Percentiles rank a stretch among this genome's conserved stretches.
These are phyloP conservation scores for Epinephelus cyanopodus DNA, from an alignment of 2,113 vertebrate species.

Conservation along the genomic window DNA sequence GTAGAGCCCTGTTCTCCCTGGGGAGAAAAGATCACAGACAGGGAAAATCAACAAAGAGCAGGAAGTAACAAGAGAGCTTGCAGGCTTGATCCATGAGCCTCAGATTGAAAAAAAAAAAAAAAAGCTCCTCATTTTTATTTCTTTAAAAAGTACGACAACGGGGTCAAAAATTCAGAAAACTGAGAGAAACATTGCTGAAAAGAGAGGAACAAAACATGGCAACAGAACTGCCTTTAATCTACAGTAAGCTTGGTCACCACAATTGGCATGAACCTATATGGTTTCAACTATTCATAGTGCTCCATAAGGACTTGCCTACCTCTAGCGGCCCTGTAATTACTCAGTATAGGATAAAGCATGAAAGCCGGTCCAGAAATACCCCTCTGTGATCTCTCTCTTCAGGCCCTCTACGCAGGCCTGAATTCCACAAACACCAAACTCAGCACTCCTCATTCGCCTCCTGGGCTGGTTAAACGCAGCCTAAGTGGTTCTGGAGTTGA, in stretches of 20 bases:
- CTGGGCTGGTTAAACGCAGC: constrained; percentile 35
- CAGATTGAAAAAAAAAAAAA: background rate
- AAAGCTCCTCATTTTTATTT: background rate
- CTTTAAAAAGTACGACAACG: background rate
- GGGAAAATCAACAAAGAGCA: constrained; percentile 15
- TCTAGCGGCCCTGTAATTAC: constrained; percentile 80
- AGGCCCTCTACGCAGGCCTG: constrained; percentile 18
- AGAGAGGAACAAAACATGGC: constrained; percentile 45
- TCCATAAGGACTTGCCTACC: constrained; percentile 59
- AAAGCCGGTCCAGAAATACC: constrained; percentile 74
- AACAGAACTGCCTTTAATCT: constrained; percentile 67
- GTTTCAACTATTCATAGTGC: constrained; percentile 70
- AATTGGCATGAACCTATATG: constrained; percentile 66
- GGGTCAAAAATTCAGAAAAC: constrained; percentile 34
- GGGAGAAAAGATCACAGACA: constrained; percentile 39
- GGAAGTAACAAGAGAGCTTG: constrained; percentile 15
- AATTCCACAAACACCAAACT: constrained; percentile 58
- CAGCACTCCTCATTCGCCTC: constrained; percentile 25
- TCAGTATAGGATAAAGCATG: constrained; percentile 73
- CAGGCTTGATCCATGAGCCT: constrained; percentile 2
- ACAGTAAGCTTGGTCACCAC: constrained; percentile 53
- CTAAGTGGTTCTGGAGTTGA: constrained; percentile 50
- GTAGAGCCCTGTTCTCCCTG: constrained; percentile 93
- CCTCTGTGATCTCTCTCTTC: constrained; percentile 73
- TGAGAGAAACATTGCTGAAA: constrained; percentile 24